Conservation (phyloP, 2,888 invertebrate genomes). For the Mechanitis messenoides region DNA sequence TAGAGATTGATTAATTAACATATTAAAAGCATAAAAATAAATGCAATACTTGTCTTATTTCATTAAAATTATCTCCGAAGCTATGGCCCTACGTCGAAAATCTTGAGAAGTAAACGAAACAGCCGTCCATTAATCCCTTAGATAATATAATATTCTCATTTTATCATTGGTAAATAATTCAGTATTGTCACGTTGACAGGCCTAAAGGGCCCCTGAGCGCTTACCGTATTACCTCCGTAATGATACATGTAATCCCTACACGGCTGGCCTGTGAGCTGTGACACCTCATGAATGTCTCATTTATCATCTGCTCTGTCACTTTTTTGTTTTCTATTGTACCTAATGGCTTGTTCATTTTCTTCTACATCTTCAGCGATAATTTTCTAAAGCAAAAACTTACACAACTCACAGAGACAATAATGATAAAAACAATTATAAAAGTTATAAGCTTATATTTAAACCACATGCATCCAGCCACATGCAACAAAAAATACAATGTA, state of each 20-base stretch:
- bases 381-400: too few relatives aligned
- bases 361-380: too few relatives aligned
- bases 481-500: slow-evolving; percentile 30
- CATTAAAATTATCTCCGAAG: too few relatives aligned
- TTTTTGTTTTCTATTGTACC: slow-evolving; percentile 8
- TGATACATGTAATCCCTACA: slow-evolving; percentile 64
- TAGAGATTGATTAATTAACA: too few relatives aligned
- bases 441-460: too few relatives aligned
- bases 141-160: slow-evolving; percentile 15
- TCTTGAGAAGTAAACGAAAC: slow-evolving; percentile 1
- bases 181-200: slow-evolving; percentile 34
- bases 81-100: background rate
- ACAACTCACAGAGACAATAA: too few relatives aligned
- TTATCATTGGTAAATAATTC: slow-evolving; percentile 32
- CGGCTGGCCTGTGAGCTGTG: slow-evolving; percentile 32
- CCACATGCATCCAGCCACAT: too few relatives aligned
- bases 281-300: slow-evolving; percentile 71
- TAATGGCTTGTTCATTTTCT: background rate
- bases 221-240: slow-evolving; percentile 60
- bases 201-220: slow-evolving; percentile 36
- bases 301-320: slow-evolving; percentile 49
- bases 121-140: slow-evolving; percentile 6
- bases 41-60: too few relatives aligned
- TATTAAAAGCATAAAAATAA: too few relatives aligned
- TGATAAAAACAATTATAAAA: too few relatives aligned